Evolutionary conservation across 2,113 vertebrate genomes (phyloP).

Genomic region (Girardinichthys multiradiatus): DNA sequence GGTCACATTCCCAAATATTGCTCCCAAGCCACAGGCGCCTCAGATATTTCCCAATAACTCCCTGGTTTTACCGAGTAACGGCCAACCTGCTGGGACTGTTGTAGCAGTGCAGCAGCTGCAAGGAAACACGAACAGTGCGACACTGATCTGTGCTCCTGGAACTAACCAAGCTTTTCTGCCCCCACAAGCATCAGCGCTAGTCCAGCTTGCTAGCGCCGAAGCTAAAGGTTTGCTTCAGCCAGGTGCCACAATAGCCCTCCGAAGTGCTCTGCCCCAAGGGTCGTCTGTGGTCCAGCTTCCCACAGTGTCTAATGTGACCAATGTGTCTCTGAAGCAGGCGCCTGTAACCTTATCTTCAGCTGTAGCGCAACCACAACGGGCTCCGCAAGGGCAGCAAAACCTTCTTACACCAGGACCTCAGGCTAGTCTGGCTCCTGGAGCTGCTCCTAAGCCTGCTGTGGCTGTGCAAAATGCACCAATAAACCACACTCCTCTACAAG

Average conservation of each 20-base stretch:
- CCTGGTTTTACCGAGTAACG: constrained; percentile 63
- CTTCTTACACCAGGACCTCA: constrained; percentile 81
- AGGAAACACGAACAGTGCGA: constrained; percentile 63
- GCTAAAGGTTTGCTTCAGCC: constrained; percentile 80
- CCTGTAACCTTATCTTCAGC: constrained; percentile 40
- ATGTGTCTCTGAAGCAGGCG: constrained; percentile 61
- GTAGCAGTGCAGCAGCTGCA: constrained; percentile 61
- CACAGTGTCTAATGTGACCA: constrained; percentile 52
- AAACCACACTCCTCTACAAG: constrained; percentile 71
- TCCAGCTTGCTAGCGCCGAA: constrained; percentile 82
- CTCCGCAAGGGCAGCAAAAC: constrained; percentile 71
- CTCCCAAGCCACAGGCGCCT: constrained; percentile 69
- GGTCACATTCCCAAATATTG: constrained; percentile 69
- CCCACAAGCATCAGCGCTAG: constrained; percentile 79
- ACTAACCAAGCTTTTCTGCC: constrained; percentile 75
- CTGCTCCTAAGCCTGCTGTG: constrained; percentile 70
- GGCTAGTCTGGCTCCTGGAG: constrained; percentile 70
- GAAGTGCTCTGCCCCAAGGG: constrained; percentile 66
- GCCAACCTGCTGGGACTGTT: constrained; percentile 58
- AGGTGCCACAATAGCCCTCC: constrained; percentile 73
- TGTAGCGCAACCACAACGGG: constrained; percentile 44
- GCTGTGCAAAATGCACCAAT: constrained; percentile 44
- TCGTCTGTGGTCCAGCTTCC: constrained; percentile 57
- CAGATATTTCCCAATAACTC: constrained; percentile 64
- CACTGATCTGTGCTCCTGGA: constrained; percentile 71